These are phyloP conservation scores for Rotaria sp. DNA, from an alignment of 2,888 invertebrate genomes.

Conservation along the genomic window DNA sequence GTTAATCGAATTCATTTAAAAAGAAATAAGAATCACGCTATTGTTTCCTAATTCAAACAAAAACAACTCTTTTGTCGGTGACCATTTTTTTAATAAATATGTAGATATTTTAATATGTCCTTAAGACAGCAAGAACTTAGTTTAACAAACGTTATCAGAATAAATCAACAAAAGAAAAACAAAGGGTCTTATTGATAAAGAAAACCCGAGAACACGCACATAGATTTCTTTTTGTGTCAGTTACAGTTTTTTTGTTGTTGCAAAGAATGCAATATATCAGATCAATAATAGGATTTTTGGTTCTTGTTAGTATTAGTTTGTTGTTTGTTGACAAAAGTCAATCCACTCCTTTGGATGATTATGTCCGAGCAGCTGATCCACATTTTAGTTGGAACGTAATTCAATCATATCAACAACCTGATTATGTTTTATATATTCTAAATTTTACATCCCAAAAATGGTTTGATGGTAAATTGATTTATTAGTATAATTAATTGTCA, in stretches of 20 bases:
- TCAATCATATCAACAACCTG: slow-evolving; percentile 39
- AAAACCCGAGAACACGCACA: background rate
- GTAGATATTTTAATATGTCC: no score
- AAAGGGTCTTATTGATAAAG: background rate
- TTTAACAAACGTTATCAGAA: background rate
- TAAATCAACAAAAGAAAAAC: background rate
- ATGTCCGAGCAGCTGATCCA: slow-evolving; percentile 43
- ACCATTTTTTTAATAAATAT: no score
- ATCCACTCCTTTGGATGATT: slow-evolving; percentile 44
- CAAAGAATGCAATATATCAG: background rate
- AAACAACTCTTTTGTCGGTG: no score
- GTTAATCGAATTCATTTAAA: no score
- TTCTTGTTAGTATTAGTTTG: background rate
- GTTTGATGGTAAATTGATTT: slow-evolving; percentile 41
- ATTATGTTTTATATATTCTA: slow-evolving; percentile 42
- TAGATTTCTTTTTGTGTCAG: background rate
- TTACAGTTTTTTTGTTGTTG: background rate
- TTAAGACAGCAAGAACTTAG: background rate
- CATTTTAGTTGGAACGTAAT: slow-evolving; percentile 42
- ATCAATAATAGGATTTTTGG: background rate
- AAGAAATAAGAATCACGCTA: no score
- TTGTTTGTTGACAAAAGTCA: background rate
- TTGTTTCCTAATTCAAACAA: no score
- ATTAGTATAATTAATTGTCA: background rate
- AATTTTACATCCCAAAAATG: slow-evolving; percentile 45